Percentiles rank a stretch among this genome's conserved stretches.
Evolutionary conservation across 1,140 invertebrate genomes (phyloP).

Genomic region (Steinernema feltiae): DNA sequence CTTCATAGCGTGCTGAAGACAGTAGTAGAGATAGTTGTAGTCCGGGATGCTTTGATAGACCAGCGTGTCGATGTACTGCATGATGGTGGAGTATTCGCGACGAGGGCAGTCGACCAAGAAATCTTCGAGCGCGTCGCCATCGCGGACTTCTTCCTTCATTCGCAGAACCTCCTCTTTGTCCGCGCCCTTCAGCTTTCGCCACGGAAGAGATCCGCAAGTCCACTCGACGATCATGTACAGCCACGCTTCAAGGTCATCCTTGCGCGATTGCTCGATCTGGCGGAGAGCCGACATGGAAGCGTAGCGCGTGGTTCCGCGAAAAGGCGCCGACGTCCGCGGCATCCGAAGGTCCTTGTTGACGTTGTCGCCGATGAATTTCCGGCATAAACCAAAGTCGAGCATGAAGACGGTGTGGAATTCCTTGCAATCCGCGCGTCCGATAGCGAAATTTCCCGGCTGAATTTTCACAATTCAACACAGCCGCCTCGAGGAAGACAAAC

Average conservation of each 20-base stretch:
- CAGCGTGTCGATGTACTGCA: conserved; percentile 26
- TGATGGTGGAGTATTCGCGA: conserved; percentile 26
- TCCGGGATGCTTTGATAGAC: conserved; percentile 29
- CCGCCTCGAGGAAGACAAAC: neutral
- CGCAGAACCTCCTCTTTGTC: conserved; percentile 25
- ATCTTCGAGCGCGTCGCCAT: conserved; percentile 19
- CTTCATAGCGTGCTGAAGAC: conserved; percentile 26
- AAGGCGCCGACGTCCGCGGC: conserved; percentile 18
- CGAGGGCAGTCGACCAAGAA: conserved; percentile 27
- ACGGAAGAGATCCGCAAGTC: conserved; percentile 32
- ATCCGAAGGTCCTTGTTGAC: conserved; percentile 18
- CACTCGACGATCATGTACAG: conserved; percentile 37
- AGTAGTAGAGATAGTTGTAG: conserved; percentile 30
- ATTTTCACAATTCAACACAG: neutral
- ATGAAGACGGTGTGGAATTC: conserved; percentile 28
- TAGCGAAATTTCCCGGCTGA: conserved; percentile 33
- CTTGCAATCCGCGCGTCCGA: conserved; percentile 22
- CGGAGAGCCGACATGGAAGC: conserved; percentile 26
- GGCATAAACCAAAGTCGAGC: conserved; percentile 32
- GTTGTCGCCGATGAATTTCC: conserved; percentile 20
- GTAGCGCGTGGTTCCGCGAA: conserved; percentile 33
- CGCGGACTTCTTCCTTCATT: conserved; percentile 23
- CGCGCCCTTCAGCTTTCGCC: conserved; percentile 27
- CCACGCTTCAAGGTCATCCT: conserved; percentile 35
- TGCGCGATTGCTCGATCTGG: conserved; percentile 26